phyloP scores from a whole-genome alignment of 1,140 invertebrate species.

The Drosophila pallidifrons region DNA sequence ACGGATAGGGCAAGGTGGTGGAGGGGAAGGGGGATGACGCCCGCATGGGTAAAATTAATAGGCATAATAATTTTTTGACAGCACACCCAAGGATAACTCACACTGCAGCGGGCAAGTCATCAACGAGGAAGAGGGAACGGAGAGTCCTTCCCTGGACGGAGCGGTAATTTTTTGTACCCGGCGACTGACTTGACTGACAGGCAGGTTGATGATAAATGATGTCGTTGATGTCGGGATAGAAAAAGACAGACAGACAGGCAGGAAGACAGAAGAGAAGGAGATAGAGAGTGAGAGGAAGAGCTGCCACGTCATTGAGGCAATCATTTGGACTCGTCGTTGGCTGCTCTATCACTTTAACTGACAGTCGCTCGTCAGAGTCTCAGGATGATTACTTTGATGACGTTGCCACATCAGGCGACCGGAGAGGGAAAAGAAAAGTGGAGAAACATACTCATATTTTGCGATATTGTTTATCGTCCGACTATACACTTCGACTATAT shows the following conservation, averaged over 20 bases:
- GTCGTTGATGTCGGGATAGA: conserved; percentile 75
- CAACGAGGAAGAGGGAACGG: conserved; percentile 15
- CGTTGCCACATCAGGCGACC: conserved; percentile 67
- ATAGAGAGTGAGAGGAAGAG: conserved; percentile 6
- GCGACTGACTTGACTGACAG: conserved; percentile 78
- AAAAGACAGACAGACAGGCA: neutral
- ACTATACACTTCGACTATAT: conserved; percentile 24
- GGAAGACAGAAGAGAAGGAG: no score
- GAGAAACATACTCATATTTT: conserved; percentile 1
- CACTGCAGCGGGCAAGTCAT: conserved; percentile 66
- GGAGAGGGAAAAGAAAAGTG: conserved; percentile 18
- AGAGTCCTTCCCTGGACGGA: conserved; percentile 30
- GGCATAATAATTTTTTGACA: conserved; percentile 85
- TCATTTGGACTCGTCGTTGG: conserved; percentile 61
- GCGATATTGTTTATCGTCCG: conserved; percentile 37
- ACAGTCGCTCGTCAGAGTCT: conserved; percentile 70
- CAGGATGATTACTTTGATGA: conserved; percentile 81
- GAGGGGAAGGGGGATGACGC: conserved; percentile 39
- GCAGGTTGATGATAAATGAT: conserved; percentile 85
- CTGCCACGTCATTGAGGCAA: conserved; percentile 79
- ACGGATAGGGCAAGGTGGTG: neutral
- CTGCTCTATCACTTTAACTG: conserved; percentile 67
- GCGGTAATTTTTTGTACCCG: conserved; percentile 48
- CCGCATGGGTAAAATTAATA: conserved; percentile 84
- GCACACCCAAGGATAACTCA: conserved; percentile 83